Evolutionary conservation across 64 coral and sea anemone genomes (phyloP).

Genomic region (Anthopleura sola): DNA sequence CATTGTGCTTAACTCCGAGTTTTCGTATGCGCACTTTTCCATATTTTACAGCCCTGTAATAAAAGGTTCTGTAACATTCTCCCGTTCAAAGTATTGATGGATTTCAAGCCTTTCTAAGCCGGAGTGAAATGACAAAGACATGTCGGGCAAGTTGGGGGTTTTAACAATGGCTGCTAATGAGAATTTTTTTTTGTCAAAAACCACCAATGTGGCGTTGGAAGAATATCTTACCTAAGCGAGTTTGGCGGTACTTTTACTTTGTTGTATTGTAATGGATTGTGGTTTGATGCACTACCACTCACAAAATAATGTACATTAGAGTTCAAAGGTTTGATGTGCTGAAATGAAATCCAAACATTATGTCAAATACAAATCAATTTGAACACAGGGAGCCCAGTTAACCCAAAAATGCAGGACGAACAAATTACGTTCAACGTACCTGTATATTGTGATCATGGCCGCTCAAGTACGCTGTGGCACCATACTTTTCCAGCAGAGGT

Average conservation of each 20-base stretch:
- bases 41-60: too few relatives aligned
- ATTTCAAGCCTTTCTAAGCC: too few relatives aligned
- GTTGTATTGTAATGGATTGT: not conserved
- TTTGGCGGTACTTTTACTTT: not conserved
- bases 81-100: too few relatives aligned
- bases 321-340: slow-evolving; percentile 65
- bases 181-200: too few relatives aligned
- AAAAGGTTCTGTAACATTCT: too few relatives aligned
- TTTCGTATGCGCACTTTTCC: not conserved
- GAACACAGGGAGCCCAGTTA: not conserved
- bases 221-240: slow-evolving; percentile 26
- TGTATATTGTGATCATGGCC: slow-evolving; percentile 94
- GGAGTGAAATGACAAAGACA: too few relatives aligned
- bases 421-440: slow-evolving; percentile 20
- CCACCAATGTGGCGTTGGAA: too few relatives aligned
- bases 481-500: slow-evolving; percentile 65
- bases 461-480: slow-evolving; percentile 74
- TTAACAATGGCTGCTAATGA: too few relatives aligned
- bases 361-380: not conserved
- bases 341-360: not conserved
- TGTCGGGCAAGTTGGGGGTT: too few relatives aligned
- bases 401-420: not conserved
- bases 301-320: slow-evolving; percentile 81
- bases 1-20: not conserved
- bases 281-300: slow-evolving; percentile 52